Conservation (phyloP, 1,140 invertebrate genomes). For the Brachionus rubens region DNA sequence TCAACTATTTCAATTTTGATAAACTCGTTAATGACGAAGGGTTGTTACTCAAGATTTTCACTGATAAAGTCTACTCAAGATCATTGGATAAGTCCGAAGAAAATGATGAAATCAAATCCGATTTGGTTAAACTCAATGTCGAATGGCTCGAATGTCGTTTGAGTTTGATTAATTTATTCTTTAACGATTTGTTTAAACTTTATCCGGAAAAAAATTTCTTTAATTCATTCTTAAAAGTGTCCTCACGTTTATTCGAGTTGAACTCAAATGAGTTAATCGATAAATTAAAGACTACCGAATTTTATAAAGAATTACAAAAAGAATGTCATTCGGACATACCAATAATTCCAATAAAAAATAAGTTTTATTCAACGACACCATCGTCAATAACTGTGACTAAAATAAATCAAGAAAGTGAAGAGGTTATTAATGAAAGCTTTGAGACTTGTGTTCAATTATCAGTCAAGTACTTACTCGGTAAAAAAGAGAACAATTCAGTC, state of each 20-base stretch:
- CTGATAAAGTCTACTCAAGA: background rate
- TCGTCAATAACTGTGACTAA: conserved; percentile 20
- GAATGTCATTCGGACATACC: background rate
- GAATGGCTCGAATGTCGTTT: background rate
- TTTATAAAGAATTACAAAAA: conserved; percentile 9
- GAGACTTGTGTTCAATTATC: conserved; percentile 15
- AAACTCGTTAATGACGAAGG: background rate
- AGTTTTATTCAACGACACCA: background rate
- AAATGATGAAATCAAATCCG: background rate
- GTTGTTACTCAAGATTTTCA: conserved; percentile 5
- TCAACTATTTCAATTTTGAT: conserved; percentile 18
- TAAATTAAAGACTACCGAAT: background rate
- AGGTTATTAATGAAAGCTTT: background rate
- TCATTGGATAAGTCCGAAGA: background rate
- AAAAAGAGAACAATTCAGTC: conserved; percentile 7
- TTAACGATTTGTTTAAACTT: background rate
- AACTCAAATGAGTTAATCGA: background rate
- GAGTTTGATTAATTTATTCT: background rate
- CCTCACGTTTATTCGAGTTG: background rate
- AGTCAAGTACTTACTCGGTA: conserved; percentile 4
- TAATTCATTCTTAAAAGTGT: conserved; percentile 7
- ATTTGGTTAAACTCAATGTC: background rate
- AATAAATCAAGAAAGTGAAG: background rate
- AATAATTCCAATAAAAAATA: background rate
- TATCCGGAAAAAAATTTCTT: conserved; percentile 29